These are phyloP conservation scores for Acrocephalus arundinaceus DNA, from an alignment of 2,113 vertebrate species.

Conservation along the genomic window DNA sequence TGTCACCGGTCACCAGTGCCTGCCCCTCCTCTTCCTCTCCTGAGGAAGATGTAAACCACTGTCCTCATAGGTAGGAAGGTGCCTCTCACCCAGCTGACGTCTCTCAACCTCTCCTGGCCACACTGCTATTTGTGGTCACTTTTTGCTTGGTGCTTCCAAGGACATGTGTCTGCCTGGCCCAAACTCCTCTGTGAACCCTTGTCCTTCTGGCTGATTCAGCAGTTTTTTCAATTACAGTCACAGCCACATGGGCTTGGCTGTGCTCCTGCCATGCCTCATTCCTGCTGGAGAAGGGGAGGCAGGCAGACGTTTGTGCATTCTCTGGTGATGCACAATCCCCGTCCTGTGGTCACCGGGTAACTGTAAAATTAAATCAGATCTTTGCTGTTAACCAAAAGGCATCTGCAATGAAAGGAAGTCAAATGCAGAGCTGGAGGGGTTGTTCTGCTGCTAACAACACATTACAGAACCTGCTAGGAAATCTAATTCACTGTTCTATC, in stretches of 20 bases:
- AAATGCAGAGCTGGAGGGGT: not conserved
- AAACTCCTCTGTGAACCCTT: not conserved
- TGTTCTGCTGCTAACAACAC: not conserved
- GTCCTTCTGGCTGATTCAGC: slow-evolving; percentile 7
- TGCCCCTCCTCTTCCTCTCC: not conserved
- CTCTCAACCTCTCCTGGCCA: not conserved
- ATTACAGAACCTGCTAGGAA: not conserved
- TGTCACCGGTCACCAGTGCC: not conserved
- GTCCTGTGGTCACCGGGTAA: slow-evolving; percentile 31
- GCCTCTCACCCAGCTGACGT: not conserved
- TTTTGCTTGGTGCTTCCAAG: not conserved
- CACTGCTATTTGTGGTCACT: not conserved
- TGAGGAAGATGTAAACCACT: not conserved
- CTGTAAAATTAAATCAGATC: slow-evolving; percentile 45
- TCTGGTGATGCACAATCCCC: slow-evolving; percentile 25
- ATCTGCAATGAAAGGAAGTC: slow-evolving; percentile 15
- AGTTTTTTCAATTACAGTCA: slow-evolving; percentile 1
- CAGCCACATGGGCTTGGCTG: not conserved
- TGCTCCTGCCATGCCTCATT: not conserved
- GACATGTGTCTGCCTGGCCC: not conserved
- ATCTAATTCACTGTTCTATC: not conserved
- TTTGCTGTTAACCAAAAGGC: slow-evolving; percentile 48
- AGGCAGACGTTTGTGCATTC: not conserved
- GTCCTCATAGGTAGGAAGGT: not conserved
- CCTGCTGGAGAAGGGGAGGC: not conserved